These are phyloP conservation scores for Drosophila ohnishii DNA, from an alignment of 1,140 invertebrate genomes.

Conservation along the genomic window DNA sequence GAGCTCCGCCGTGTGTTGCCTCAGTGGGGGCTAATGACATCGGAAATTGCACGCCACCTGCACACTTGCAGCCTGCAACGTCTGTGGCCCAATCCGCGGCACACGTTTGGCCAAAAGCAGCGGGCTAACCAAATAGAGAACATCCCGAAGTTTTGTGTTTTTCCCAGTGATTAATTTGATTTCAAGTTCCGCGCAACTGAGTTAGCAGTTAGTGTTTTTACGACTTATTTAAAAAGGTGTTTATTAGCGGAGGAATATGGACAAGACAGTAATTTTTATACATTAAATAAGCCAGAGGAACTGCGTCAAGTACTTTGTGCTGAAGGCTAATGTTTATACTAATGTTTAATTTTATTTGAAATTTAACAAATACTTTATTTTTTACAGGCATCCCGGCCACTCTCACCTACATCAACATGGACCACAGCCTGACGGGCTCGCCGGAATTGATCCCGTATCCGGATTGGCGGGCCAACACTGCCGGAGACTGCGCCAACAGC, in stretches of 20 bases:
- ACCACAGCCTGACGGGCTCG: constrained; percentile 86
- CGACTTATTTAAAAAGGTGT: neutral
- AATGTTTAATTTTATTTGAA: too few relatives aligned
- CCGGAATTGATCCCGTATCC: constrained; percentile 91
- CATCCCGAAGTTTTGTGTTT: neutral
- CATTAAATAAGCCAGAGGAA: neutral
- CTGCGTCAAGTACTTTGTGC: neutral
- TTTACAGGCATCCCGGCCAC: constrained; percentile 90
- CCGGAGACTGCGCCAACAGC: constrained; percentile 89
- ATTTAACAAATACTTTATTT: too few relatives aligned
- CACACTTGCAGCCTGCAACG: constrained; percentile 6
- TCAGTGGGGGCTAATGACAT: constrained; percentile 59
- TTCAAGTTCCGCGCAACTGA: neutral
- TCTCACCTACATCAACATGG: constrained; percentile 89
- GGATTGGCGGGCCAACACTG: constrained; percentile 88
- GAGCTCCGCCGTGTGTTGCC: constrained; percentile 27
- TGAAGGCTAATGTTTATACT: too few relatives aligned
- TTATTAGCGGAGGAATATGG: neutral
- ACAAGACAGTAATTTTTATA: neutral
- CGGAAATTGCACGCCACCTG: constrained; percentile 60
- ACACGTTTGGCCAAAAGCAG: neutral
- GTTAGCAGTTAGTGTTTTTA: neutral
- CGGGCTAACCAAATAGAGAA: neutral
- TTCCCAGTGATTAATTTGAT: neutral
- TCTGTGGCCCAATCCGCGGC: neutral